phyloP scores from a whole-genome alignment of 92 coral and sea anemone genomes.

The Epizoanthus illoricatus region DNA sequence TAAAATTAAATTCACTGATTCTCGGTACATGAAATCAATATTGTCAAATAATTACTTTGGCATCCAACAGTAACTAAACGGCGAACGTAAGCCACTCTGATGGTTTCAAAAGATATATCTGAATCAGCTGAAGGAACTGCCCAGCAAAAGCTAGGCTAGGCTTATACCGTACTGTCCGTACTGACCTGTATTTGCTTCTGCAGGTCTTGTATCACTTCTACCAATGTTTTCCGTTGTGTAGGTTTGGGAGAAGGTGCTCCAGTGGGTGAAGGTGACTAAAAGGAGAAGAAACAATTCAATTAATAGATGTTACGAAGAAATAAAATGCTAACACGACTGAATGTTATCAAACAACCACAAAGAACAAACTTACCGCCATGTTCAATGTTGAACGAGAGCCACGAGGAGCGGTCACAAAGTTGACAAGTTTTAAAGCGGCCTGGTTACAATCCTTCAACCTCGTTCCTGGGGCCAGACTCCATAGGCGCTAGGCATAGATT shows the following conservation, averaged over 20 bases:
- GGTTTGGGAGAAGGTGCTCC: constrained; percentile 47
- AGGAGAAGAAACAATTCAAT: background rate
- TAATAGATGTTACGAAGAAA: background rate
- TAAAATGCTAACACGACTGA: background rate
- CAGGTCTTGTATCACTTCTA: constrained; percentile 76
- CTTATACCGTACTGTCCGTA: background rate
- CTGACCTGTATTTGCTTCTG: constrained; percentile 79
- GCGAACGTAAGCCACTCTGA: no score
- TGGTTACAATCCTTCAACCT: constrained; percentile 41
- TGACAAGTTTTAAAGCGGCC: constrained; percentile 14
- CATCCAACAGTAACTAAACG: no score
- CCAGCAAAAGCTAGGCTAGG: no score
- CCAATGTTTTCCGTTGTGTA: constrained; percentile 52
- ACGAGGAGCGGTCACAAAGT: constrained; percentile 55
- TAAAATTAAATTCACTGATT: no score
- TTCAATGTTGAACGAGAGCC: constrained; percentile 59
- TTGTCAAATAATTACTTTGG: no score
- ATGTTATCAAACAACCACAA: background rate
- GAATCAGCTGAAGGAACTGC: no score
- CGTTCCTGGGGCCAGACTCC: background rate
- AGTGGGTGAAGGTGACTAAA: constrained; percentile 55
- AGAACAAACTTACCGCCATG: constrained; percentile 61
- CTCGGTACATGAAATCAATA: no score
- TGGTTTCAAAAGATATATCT: no score
- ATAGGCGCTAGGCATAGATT: background rate